Percentiles rank a stretch among this genome's conserved stretches.
Evolutionary conservation across 2,113 vertebrate species (phyloP).

Genomic region (Willisornis vidua): DNA sequence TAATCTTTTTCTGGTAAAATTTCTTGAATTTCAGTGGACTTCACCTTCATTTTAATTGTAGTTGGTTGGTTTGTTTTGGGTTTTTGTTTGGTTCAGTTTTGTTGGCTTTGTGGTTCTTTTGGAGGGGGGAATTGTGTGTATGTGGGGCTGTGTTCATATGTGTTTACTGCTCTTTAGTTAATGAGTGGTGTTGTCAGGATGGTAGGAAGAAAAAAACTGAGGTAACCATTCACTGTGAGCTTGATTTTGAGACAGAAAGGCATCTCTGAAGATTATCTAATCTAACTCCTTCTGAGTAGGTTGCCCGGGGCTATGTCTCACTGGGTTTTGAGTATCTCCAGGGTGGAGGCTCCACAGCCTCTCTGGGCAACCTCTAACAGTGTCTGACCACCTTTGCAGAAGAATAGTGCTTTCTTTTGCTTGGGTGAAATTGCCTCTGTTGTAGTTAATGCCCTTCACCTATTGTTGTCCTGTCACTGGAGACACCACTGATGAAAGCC

Average conservation of each 20-base stretch:
- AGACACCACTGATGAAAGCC: not conserved
- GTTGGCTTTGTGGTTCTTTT: not conserved
- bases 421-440: not conserved
- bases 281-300: not conserved
- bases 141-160: fast-evolving
- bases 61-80: not conserved
- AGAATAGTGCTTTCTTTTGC: not conserved
- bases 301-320: not conserved
- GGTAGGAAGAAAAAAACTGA: not conserved
- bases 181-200: not conserved
- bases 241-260: not conserved
- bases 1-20: not conserved
- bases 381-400: not conserved
- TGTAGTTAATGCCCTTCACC: fast-evolving
- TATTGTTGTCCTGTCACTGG: not conserved
- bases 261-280: not conserved
- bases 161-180: not conserved
- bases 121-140: not conserved
- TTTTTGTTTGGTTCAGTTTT: not conserved
- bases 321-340: not conserved
- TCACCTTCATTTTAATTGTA: not conserved
- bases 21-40: not conserved
- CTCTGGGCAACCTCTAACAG: not conserved
- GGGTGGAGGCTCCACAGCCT: not conserved
- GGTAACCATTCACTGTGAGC: not conserved